These are phyloP conservation scores for Scopus umbretta DNA, from an alignment of 2,113 vertebrate genomes.

Conservation along the genomic window DNA sequence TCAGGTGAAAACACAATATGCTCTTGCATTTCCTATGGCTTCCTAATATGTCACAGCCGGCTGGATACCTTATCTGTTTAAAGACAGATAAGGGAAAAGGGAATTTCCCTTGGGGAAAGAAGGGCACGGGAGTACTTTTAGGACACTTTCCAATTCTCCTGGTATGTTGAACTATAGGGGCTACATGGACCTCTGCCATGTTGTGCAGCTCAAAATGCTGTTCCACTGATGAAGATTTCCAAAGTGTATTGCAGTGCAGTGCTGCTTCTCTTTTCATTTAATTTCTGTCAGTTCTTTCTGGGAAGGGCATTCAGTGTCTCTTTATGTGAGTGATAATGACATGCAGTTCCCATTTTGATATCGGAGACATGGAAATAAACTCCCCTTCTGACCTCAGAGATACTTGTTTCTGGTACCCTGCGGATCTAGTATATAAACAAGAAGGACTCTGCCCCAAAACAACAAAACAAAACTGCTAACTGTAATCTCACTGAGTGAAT, in stretches of 20 bases:
- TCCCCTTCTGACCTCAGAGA: neutral
- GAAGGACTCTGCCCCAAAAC: neutral
- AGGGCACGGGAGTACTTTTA: neutral
- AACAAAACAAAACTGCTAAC: neutral
- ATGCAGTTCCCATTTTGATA: constrained; percentile 2
- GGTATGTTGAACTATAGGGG: neutral
- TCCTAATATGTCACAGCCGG: neutral
- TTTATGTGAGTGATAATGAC: neutral
- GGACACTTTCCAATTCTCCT: neutral
- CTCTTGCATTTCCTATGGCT: neutral
- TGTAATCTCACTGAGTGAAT: constrained; percentile 17
- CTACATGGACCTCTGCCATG: neutral
- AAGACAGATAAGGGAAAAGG: neutral
- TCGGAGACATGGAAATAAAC: neutral
- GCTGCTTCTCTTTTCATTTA: neutral
- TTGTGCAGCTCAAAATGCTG: neutral
- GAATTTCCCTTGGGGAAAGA: neutral
- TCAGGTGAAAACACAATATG: neutral
- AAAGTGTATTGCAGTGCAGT: neutral
- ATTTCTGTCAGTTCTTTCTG: neutral
- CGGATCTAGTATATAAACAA: neutral
- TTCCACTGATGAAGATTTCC: neutral
- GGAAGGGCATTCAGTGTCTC: neutral
- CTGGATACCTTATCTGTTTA: neutral
- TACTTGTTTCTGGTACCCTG: neutral